Conservation (phyloP, 1,140 invertebrate species). For the Pseudomyrmex flavicornis region DNA sequence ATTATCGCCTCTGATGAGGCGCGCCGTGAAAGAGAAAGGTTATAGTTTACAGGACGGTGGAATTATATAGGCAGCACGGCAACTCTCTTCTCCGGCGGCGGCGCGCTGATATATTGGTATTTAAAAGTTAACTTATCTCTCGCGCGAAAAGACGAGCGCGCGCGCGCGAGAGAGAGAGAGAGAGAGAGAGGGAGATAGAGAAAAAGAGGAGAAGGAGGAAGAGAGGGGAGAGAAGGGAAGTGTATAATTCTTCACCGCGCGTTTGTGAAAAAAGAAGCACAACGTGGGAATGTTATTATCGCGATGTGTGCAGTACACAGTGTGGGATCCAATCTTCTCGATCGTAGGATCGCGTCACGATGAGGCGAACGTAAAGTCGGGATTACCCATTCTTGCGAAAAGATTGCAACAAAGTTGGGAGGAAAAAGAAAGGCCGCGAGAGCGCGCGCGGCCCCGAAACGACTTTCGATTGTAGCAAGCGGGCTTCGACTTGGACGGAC, state of each 20-base stretch:
- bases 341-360: slow-evolving; percentile 52
- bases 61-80: neutral
- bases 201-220: neutral
- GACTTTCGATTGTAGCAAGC: slow-evolving; percentile 63
- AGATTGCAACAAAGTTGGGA: slow-evolving; percentile 44
- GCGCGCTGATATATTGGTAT: neutral
- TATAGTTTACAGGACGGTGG: slow-evolving; percentile 7
- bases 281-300: slow-evolving; percentile 61
- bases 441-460: slow-evolving; percentile 24
- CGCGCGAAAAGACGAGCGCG: too few relatives aligned
- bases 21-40: neutral
- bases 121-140: slow-evolving; percentile 19
- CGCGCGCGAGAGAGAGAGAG: too few relatives aligned
- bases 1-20: slow-evolving; percentile 12
- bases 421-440: slow-evolving; percentile 53
- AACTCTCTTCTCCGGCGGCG: neutral
- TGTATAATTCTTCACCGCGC: slow-evolving; percentile 17
- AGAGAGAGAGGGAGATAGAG: too few relatives aligned
- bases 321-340: slow-evolving; percentile 54
- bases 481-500: slow-evolving; percentile 54
- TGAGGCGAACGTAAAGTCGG: slow-evolving; percentile 48
- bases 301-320: slow-evolving; percentile 46
- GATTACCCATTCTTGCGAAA: slow-evolving; percentile 58
- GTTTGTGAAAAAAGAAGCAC: slow-evolving; percentile 23
- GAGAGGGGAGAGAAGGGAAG: neutral